Percentiles rank a stretch among this genome's conserved stretches.
Evolutionary conservation across 2,113 vertebrate species (phyloP).

Genomic region (Siphamia tubifer): DNA sequence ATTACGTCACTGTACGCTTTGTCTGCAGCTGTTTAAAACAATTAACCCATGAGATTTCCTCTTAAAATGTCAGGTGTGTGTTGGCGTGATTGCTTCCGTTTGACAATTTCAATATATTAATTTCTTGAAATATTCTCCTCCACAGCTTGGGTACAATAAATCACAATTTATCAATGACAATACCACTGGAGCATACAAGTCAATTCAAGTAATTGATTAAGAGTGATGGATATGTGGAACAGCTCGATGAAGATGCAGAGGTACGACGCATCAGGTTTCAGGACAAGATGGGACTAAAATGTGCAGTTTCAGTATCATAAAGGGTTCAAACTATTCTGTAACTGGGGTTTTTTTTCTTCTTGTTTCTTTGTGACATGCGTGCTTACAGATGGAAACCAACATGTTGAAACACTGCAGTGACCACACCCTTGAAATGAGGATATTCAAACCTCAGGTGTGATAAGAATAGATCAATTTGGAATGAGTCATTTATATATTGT

Average conservation of each 20-base stretch:
- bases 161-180: slow-evolving; percentile 66
- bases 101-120: not conserved
- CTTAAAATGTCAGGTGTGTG: not conserved
- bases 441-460: not conserved
- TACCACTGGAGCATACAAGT: slow-evolving; percentile 34
- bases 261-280: slow-evolving; percentile 1
- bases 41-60: not conserved
- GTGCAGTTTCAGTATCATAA: not conserved
- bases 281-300: not conserved
- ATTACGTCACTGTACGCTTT: not conserved
- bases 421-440: slow-evolving; percentile 38
- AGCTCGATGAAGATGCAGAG: not conserved
- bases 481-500: not conserved
- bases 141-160: slow-evolving; percentile 86
- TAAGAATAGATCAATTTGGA: not conserved
- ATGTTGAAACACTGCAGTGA: slow-evolving; percentile 41
- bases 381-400: slow-evolving; percentile 50
- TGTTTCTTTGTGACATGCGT: not conserved
- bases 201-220: slow-evolving; percentile 39
- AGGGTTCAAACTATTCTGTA: not conserved
- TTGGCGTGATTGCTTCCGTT: not conserved
- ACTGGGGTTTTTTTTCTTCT: not conserved
- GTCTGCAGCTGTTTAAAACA: not conserved
- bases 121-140: not conserved
- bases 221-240: not conserved